phyloP scores from a whole-genome alignment of 2,797 vertebrate species.

The Ctenopoma kingsleyae region DNA sequence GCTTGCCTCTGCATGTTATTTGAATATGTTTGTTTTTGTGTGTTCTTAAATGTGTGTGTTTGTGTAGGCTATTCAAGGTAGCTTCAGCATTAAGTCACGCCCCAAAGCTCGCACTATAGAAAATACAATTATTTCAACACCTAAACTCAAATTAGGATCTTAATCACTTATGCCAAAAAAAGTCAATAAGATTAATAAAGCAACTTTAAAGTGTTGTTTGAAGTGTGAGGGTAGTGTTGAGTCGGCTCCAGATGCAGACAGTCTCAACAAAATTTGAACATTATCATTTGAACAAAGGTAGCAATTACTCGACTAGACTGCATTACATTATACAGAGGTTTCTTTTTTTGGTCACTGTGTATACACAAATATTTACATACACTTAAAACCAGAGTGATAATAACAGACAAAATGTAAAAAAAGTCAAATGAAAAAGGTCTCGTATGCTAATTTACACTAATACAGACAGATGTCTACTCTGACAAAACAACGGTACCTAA shows the following conservation, averaged over 20 bases:
- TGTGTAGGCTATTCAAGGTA: not conserved
- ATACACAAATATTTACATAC: constrained; percentile 17
- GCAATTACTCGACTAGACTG: constrained; percentile 33
- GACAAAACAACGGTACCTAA: not conserved
- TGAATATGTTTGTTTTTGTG: constrained; percentile 45
- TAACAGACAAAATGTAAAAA: constrained; percentile 5
- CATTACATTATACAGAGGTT: constrained; percentile 28
- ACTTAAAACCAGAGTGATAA: constrained; percentile 15
- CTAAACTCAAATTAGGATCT: constrained; percentile 2
- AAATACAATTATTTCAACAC: not conserved
- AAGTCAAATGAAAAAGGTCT: not conserved
- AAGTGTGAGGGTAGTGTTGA: not conserved
- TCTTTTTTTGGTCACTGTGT: constrained; percentile 14
- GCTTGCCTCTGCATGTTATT: constrained; percentile 45
- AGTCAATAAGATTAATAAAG: not conserved
- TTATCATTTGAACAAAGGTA: constrained; percentile 34
- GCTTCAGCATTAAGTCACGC: not conserved
- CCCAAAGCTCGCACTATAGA: not conserved
- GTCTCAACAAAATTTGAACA: constrained; percentile 32
- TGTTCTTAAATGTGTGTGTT: not conserved
- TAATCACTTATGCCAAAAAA: not conserved
- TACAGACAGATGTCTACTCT: not conserved
- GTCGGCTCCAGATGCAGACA: constrained; percentile 2
- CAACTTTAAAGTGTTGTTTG: not conserved
- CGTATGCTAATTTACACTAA: not conserved